Conservation (phyloP, 2,888 invertebrate genomes). For the Arenicola marina region DNA sequence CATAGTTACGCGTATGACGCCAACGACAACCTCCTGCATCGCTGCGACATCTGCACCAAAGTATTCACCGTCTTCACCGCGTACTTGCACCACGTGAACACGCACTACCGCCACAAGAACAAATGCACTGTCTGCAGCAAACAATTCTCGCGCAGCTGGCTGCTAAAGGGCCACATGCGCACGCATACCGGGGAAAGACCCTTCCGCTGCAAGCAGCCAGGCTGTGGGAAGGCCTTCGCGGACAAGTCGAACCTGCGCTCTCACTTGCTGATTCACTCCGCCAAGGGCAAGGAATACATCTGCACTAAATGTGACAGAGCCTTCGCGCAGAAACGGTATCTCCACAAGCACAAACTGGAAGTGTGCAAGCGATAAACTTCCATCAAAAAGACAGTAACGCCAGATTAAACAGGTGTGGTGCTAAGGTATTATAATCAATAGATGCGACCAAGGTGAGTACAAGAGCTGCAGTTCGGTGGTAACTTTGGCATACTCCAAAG, state of each 20-base stretch:
- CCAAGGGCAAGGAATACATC: conserved; percentile 45
- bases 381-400: no score
- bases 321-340: conserved; percentile 58
- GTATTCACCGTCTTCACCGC: conserved; percentile 39
- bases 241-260: conserved; percentile 58
- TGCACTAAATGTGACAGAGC: conserved; percentile 53
- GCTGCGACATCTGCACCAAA: conserved; percentile 45
- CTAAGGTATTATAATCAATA: no score
- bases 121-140: conserved; percentile 53
- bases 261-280: conserved; percentile 54
- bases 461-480: no score
- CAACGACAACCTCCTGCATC: conserved; percentile 28
- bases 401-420: no score
- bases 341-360: conserved; percentile 57
- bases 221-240: conserved; percentile 56
- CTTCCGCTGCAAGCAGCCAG: conserved; percentile 45
- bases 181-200: conserved; percentile 59
- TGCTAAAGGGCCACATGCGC: conserved; percentile 57
- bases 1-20: conserved; percentile 22
- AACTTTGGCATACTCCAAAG: no score
- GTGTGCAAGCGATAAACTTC: conserved; percentile 45
- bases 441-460: no score
- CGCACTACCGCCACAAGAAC: conserved; percentile 43
- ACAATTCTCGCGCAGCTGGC: conserved; percentile 55
- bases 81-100: conserved; percentile 41